These are phyloP conservation scores for Gobionotothen gibberifrons DNA, from an alignment of 2,797 vertebrate species.

Conservation along the genomic window DNA sequence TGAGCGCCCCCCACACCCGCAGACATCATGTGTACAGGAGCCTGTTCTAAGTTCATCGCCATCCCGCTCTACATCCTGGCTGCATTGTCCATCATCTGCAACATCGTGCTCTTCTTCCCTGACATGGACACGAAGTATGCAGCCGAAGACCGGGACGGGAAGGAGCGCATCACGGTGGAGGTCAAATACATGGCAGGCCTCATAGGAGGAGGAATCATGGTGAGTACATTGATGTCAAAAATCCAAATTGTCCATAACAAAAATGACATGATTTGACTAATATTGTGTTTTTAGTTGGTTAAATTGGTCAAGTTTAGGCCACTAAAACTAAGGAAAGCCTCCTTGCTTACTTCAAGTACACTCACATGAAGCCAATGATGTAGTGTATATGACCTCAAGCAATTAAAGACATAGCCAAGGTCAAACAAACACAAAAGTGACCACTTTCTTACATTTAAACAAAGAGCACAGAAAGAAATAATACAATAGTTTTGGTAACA, in stretches of 20 bases:
- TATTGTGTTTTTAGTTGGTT: not conserved
- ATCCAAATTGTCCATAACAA: not conserved
- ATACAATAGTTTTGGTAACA: too few species aligned
- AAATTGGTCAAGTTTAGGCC: not conserved
- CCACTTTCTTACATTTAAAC: too few species aligned
- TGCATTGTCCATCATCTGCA: slow-evolving; percentile 74
- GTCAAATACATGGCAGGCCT: slow-evolving; percentile 83
- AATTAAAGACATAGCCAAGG: too few species aligned
- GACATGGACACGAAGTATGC: slow-evolving; percentile 48
- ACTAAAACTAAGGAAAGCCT: not conserved
- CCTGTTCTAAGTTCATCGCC: slow-evolving; percentile 79
- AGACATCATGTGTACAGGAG: slow-evolving; percentile 79
- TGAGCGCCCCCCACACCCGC: not conserved
- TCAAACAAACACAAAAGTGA: too few species aligned
- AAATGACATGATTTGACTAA: not conserved
- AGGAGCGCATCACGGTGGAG: slow-evolving; percentile 61
- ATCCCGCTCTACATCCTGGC: slow-evolving; percentile 77
- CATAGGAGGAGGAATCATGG: slow-evolving; percentile 82
- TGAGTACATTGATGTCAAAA: slow-evolving; percentile 54
- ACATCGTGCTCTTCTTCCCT: slow-evolving; percentile 84
- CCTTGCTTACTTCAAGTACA: too few species aligned
- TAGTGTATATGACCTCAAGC: too few species aligned
- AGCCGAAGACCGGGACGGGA: fast-evolving
- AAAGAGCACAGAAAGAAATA: too few species aligned
- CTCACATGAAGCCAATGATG: too few species aligned